Evolutionary conservation across 2,113 vertebrate genomes (phyloP).

Genomic region (Gymnogyps californianus): DNA sequence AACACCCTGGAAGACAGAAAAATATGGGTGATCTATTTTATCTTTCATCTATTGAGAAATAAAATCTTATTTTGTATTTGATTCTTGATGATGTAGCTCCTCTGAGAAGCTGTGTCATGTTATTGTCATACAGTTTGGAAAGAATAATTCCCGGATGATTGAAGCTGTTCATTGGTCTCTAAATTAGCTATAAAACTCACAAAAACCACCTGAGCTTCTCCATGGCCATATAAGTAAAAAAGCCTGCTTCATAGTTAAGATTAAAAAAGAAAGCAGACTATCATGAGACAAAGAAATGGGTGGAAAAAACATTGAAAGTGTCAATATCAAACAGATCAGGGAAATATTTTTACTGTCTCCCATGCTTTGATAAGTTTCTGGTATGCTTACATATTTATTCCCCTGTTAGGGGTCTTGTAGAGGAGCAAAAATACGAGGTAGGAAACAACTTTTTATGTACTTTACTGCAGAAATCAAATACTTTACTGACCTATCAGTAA

Average conservation of each 20-base stretch:
- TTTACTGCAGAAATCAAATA: background rate
- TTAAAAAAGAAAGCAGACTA: background rate
- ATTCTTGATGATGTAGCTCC: background rate
- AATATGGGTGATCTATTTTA: background rate
- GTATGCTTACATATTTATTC: background rate
- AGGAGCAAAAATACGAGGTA: background rate
- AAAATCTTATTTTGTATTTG: background rate
- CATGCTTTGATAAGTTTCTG: background rate
- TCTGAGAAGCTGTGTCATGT: background rate
- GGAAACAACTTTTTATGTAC: background rate
- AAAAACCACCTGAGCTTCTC: background rate
- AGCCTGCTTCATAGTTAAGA: background rate
- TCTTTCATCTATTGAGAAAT: background rate
- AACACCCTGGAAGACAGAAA: background rate
- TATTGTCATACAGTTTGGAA: background rate
- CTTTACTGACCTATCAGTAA: background rate
- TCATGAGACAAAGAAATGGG: background rate
- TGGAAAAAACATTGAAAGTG: background rate
- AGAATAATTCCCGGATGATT: background rate
- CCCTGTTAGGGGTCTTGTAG: background rate
- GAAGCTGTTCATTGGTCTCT: background rate
- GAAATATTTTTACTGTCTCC: background rate
- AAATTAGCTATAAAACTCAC: background rate
- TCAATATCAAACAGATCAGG: background rate
- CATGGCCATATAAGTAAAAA: background rate